Evolutionary conservation across 2,113 vertebrate genomes (phyloP), one percentile per base, ranked within the genome.

Genomic region (Lepisosteus osseus): DNA sequence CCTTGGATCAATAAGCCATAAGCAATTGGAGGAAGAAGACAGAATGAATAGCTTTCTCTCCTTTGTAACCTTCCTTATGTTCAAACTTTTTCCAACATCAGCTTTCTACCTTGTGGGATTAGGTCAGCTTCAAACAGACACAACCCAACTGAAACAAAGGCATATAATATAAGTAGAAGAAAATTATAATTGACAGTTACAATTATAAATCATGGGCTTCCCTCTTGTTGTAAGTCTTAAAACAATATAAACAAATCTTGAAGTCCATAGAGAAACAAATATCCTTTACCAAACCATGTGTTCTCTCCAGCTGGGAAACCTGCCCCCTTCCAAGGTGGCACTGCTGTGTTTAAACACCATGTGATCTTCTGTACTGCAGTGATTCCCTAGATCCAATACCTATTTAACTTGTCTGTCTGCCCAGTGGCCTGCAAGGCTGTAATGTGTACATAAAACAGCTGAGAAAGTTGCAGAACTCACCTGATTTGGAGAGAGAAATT

Each of bases 401-500:
- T 45, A 42, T 61, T 55, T 44, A 29, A 54, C 45, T 57, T 59
- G 47, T 72, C 55, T 29, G 64, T 66, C 40, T 44, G 41, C 40
- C 42, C 51, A 57, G 51, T 57, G 55, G 59, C 63, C 45, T 42
- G 7, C 15, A 6, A 67, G 14, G 8, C 55, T 67, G 41, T 45
- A 9, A n/a, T 1, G n/a, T 51, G 43, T 56, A 56, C 15, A 17
- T 65, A 1, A 11, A 68, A 68, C 42, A 4, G 66, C 62, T 64
- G 41, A 75, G 69, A 5, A 70, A 1, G 17, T 63, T 70, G 73
- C 67, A 65, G 71, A 54, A 67, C 92, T 90, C 88, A 99, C 97
- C 95, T 99, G 96, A 84, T 94, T 97, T 77, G 95, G 92, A 0
- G 96, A 93, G 74, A 99, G 95, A 79, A 97, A 97, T 84, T 99